Conservation (phyloP, 64 coral and sea anemone species). For the Platygyra sinensis region DNA sequence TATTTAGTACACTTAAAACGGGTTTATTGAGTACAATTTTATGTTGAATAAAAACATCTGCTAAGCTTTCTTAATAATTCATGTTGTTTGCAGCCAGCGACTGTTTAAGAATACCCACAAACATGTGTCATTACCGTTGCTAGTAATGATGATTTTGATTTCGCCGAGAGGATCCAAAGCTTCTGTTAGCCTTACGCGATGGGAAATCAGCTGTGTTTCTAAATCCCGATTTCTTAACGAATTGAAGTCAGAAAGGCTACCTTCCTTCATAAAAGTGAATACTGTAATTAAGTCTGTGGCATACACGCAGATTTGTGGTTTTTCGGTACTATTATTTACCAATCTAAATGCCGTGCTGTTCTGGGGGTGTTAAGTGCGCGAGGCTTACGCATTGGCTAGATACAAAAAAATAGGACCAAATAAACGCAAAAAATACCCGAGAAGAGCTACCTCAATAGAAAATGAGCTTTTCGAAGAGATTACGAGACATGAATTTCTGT, state of each 20-base stretch:
- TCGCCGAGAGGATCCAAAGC: neutral
- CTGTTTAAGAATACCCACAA: conserved; percentile 32
- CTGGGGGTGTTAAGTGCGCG: neutral
- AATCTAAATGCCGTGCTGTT: conserved; percentile 5
- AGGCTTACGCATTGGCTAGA: neutral
- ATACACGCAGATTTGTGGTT: conserved; percentile 1
- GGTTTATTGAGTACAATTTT: conserved; percentile 48
- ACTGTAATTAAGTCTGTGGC: conserved; percentile 11
- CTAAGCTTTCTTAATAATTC: conserved; percentile 54
- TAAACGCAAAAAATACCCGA: neutral
- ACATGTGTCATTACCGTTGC: conserved; percentile 5
- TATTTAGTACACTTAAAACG: conserved; percentile 20
- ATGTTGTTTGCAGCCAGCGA: conserved; percentile 19
- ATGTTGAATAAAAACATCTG: conserved; percentile 63
- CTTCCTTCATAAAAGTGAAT: neutral
- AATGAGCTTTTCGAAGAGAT: conserved; percentile 38
- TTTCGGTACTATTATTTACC: neutral
- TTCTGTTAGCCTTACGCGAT: neutral
- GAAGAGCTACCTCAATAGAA: neutral
- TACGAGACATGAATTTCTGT: conserved; percentile 43
- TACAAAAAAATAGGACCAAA: neutral
- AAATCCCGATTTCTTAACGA: neutral
- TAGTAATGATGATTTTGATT: conserved; percentile 29
- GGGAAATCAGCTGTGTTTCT: neutral
- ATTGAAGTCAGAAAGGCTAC: neutral